Evolutionary conservation across 1,140 invertebrate genomes (phyloP), one percentile per base, ranked within the genome.

Genomic region (Aphidius gifuensis): DNA sequence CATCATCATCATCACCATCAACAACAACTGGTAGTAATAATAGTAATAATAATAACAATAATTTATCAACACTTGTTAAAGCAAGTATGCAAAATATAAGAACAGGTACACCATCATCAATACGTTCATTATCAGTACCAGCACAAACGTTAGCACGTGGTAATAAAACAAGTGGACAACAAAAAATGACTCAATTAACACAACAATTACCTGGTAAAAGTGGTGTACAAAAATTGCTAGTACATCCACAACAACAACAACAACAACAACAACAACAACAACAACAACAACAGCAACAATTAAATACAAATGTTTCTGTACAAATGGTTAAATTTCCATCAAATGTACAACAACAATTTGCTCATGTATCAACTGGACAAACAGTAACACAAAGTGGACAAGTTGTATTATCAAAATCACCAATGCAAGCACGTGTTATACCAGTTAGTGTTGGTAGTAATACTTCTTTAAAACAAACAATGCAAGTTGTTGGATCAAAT

Each of bases 281-380:
- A 84, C 90, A 92, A 68, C 90, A 92, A 68, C 84, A 92, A 40
- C 89, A 90, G 63, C 89, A 91, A 71, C 87, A 46, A 9, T 8
- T 90, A 21, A 88, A 91, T 72, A 86, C 90, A 57, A 83, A 85
- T 21, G 83, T 82, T 46, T 2, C 8, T 9, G n/a, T 46, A 9
- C n/a, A n/a, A n/a, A n/a, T n/a, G 45, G 45, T 8, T 9, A 46
- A 46, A 46, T 46, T 46, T 4, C 2, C 84, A 86, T 53, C 84
- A 85, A 0, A 82, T 84, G 5, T 71, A 80, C 4, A 80, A 64
- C 83, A 83, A 61, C 83, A 84, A 58, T 82, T 84, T 50, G 70
- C 80, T 5, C 82, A 83, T 63, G 82, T 76, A n/a, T 76, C 77
- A 0, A 67, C 69, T 0, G 78, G 76, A 39, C 76, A 78, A 61